Base-by-base conservation (phyloP, 2,888 invertebrate species). In the Apantesis nais region DNA sequence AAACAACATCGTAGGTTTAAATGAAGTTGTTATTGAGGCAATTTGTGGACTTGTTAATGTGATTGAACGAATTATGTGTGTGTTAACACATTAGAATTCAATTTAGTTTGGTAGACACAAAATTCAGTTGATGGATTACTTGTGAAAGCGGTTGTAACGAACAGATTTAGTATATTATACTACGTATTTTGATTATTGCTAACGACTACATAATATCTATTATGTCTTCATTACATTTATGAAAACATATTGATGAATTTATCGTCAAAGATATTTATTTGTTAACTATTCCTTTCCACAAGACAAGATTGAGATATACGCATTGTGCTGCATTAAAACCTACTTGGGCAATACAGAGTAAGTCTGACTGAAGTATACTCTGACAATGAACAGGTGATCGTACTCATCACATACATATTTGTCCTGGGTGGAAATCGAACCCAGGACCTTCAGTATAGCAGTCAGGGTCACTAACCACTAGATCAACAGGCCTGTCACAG, bases 1-100 rank as follows among this genome's bases (percentile, higher is more conserved):
- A 77, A 74, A 73, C n/a, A 71, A 67, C 65, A 41, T 70, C 70
- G 73, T 77, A 74, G 74, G 68, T 73, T 69, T 74, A 16, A 68
- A 78, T 75, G 67, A 70, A 67, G 66, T 44, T 72, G 72, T 77
- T 75, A 78, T 78, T 69, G 72, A 70, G 66, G 75, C 72, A 74
- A 74, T 74, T 78, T 69, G 31, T 67, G 58, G 71, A 41, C 65
- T 29, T 62, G 66, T 73, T 78, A 77, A 71, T 73, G 22, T 78
- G 66, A 78, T 78, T 73, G 72, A 72, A 44, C 64, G 61, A 68
- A 31, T 76, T 74, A 72, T 64, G 70, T 67, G 64, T 65, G 66
- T 55, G 55, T 44, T 75, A 63, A 64, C 69, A 74, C 52, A 67
- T 65, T 25, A 52, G n/a, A 73, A 72, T 62, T 52, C 48, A 68